Percentiles rank a stretch among this genome's conserved stretches.
These are phyloP conservation scores for Papilio demoleus DNA, from an alignment of 2,888 invertebrate species.

Conservation along the genomic window DNA sequence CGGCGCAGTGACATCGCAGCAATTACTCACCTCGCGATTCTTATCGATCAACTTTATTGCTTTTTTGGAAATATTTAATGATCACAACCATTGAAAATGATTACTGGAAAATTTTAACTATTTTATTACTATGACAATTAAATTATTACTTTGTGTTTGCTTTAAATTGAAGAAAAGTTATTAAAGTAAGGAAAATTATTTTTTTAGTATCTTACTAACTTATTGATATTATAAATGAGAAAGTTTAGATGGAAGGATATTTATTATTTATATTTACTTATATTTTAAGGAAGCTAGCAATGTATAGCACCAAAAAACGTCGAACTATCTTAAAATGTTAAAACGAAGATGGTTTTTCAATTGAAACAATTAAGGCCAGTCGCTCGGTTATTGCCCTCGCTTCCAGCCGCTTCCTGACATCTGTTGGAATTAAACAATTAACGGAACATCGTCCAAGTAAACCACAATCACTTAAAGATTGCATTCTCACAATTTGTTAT, in stretches of 20 bases:
- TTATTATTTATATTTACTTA: too few relatives aligned
- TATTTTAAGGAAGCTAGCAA: too few relatives aligned
- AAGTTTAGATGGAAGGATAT: too few relatives aligned
- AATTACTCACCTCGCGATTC: slow-evolving; percentile 74
- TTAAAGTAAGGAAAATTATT: too few relatives aligned
- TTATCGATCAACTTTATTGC: slow-evolving; percentile 68
- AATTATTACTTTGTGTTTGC: neutral
- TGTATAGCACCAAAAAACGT: too few relatives aligned
- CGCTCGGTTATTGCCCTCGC: slow-evolving; percentile 48
- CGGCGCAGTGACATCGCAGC: slow-evolving; percentile 72
- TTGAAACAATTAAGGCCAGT: slow-evolving; percentile 80
- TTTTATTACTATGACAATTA: slow-evolving; percentile 1
- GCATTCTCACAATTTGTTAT: slow-evolving; percentile 36
- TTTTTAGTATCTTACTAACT: too few relatives aligned
- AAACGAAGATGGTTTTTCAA: slow-evolving; percentile 68
- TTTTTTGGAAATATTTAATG: slow-evolving; percentile 41
- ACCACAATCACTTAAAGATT: slow-evolving; percentile 29
- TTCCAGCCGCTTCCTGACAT: slow-evolving; percentile 27
- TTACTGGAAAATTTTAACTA: slow-evolving; percentile 8
- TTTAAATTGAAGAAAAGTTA: neutral
- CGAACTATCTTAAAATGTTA: slow-evolving; percentile 41
- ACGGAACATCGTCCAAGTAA: slow-evolving; percentile 36
- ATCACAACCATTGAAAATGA: slow-evolving; percentile 21
- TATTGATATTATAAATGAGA: too few relatives aligned
- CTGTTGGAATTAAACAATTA: slow-evolving; percentile 41